These are phyloP conservation scores for Spodoptera frugiperda DNA, from an alignment of 1,140 invertebrate genomes.

Conservation along the genomic window DNA sequence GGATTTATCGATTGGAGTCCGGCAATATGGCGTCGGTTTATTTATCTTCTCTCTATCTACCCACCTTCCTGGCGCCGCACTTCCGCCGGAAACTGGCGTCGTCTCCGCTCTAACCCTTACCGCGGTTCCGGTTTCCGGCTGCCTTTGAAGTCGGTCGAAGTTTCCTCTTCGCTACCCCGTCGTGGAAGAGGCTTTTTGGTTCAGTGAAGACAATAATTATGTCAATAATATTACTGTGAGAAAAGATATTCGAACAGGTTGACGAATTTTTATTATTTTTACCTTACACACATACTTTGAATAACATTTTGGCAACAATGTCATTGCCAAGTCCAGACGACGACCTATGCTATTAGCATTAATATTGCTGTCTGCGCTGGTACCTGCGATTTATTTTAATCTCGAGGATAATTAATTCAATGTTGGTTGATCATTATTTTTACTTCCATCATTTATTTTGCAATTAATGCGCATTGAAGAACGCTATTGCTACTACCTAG, in stretches of 20 bases:
- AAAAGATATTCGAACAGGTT: neutral
- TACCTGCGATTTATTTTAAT: neutral
- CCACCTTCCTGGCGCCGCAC: constrained; percentile 83
- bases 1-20: constrained; percentile 80
- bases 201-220: constrained; percentile 51
- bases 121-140: constrained; percentile 82
- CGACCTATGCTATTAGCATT: constrained; percentile 21
- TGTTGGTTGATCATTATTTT: neutral
- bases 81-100: constrained; percentile 83
- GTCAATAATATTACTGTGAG: constrained; percentile 31
- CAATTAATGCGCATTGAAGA: neutral
- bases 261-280: neutral
- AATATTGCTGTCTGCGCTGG: neutral
- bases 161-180: constrained; percentile 67
- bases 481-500: no score
- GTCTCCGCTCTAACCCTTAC: constrained; percentile 85
- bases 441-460: neutral
- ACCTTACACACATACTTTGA: neutral
- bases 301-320: constrained; percentile 32
- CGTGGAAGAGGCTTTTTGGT: constrained; percentile 61
- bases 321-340: constrained; percentile 31
- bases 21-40: constrained; percentile 81
- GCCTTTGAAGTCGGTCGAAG: constrained; percentile 77
- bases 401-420: neutral
- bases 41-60: constrained; percentile 77